Base-by-base conservation (phyloP, 1,140 invertebrate genomes). In the Drosophila sechellia region DNA sequence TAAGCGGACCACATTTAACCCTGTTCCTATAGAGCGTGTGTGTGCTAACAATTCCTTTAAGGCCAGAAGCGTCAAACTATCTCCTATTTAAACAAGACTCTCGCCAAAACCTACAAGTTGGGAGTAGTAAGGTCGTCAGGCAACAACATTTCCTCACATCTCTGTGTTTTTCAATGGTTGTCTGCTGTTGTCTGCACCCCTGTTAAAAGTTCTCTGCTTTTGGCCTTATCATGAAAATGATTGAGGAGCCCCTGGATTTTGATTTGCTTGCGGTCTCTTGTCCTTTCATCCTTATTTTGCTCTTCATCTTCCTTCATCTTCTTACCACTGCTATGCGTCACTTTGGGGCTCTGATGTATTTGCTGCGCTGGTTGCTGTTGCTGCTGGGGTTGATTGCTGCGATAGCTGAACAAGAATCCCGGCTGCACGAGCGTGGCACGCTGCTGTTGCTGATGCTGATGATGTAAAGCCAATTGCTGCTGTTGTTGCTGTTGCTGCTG, bases 261-360 rank as follows among this genome's bases (percentile, higher is more conserved):
- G 57, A 13, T 78, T 83, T 72, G 81, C 65, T 83, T 69, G 53
- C 75, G 39, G 70, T 68, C 60, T 45, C 40, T 71, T 12, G 27
- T 75, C 77, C 69, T 39, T 46, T 73, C 39, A 46, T 65, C 54
- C 46, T 37, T 37, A 31, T 68, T 5, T 39, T 40, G 57, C 22
- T 8, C n/a, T 42, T 42, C 40, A 13, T 46, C n/a, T 48, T 75
- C 35, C n/a, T 43, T n/a, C 49, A 20, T 50, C 56, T 42, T 83
- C 89, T 90, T 90, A 90, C 89, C 89, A 85, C 89, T 86, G 79
- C 65, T 76, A 58, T 87, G 83, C 15, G 81, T 81, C 60, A 86
- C 83, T 85, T 91, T 91, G 22, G 68, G 71, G 27, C 68, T 64
- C 65, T 48, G 68, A 57, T 54, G 60, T 43, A 58, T 76, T 37